phyloP scores from a whole-genome alignment of 2,888 invertebrate species.

The Dione juno region DNA sequence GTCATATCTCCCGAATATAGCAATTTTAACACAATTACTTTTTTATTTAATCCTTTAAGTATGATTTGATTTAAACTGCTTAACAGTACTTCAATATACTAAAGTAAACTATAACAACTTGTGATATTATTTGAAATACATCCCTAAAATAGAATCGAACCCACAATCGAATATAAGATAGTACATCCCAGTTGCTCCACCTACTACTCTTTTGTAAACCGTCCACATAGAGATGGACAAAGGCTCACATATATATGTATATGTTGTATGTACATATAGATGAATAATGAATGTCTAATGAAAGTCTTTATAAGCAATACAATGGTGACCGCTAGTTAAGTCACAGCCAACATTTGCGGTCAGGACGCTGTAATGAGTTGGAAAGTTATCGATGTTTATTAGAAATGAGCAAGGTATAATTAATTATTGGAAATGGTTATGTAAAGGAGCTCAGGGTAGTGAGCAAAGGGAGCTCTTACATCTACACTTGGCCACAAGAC shows the following conservation, averaged over 20 bases:
- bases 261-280: background rate
- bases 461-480: too few relatives aligned
- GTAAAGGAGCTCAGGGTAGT: too few relatives aligned
- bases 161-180: background rate
- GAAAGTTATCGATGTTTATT: conserved; percentile 19
- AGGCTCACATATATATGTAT: background rate
- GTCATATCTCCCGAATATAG: too few relatives aligned
- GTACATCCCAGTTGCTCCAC: background rate
- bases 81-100: too few relatives aligned
- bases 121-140: too few relatives aligned
- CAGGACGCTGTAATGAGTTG: conserved; percentile 23
- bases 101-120: too few relatives aligned
- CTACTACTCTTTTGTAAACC: background rate
- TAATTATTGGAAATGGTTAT: too few relatives aligned
- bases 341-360: conserved; percentile 31
- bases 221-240: background rate
- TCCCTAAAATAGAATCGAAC: background rate
- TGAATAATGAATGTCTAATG: too few relatives aligned
- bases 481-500: too few relatives aligned
- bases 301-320: conserved; percentile 3
- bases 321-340: conserved; percentile 27
- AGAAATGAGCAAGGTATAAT: background rate
- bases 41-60: too few relatives aligned
- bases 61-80: too few relatives aligned
- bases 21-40: too few relatives aligned